phyloP scores from a whole-genome alignment of 2,113 vertebrate species.

The Ctenodactylus gundi region DNA sequence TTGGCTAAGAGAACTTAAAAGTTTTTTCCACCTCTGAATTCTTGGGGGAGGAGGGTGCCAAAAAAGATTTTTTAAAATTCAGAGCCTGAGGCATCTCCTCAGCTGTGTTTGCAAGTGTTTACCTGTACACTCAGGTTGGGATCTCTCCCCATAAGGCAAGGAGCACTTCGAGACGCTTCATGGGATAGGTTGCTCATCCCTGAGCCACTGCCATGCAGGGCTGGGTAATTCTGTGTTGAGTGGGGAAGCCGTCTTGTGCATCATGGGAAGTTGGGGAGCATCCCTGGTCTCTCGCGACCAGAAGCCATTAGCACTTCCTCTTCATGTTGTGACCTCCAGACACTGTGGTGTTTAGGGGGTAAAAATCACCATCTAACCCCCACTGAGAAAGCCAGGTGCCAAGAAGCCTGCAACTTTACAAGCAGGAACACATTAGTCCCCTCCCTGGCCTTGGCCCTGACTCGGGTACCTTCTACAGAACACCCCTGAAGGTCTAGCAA shows the following conservation, averaged over 20 bases:
- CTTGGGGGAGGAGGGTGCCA: not conserved
- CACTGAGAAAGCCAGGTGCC: rapidly evolving
- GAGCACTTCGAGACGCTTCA: not conserved
- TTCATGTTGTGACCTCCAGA: not conserved
- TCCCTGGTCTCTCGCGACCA: not conserved
- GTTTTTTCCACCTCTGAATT: not conserved
- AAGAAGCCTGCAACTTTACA: not conserved
- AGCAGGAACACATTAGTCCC: too few relatives aligned
- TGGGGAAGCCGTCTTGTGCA: too few relatives aligned
- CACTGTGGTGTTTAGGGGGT: not conserved
- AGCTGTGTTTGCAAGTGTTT: too few relatives aligned
- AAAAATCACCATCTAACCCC: not conserved
- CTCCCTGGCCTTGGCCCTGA: not conserved
- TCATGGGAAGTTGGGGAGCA: not conserved
- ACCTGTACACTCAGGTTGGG: rapidly evolving
- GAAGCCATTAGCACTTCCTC: not conserved
- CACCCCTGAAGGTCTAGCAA: not conserved
- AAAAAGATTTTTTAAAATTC: too few relatives aligned
- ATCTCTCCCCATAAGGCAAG: not conserved
- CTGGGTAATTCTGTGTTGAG: not conserved
- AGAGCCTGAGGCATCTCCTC: not conserved
- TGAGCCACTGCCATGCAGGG: not conserved
- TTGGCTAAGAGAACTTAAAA: not conserved
- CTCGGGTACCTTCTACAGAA: too few relatives aligned
- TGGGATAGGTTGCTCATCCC: too few relatives aligned